Evolutionary conservation across 2,797 vertebrate genomes (phyloP).

Genomic region (Hybognathus amarus): DNA sequence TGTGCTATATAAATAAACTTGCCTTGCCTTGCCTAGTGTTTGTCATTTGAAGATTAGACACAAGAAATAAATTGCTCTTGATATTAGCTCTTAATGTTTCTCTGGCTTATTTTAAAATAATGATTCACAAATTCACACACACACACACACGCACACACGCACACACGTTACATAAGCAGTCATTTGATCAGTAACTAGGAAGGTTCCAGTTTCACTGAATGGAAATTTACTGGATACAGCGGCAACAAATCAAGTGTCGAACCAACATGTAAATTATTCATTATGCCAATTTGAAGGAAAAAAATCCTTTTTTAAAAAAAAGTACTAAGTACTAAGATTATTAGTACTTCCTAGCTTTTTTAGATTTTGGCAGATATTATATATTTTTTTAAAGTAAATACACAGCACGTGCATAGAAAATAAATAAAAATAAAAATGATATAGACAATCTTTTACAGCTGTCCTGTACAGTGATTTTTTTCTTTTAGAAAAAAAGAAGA

Average conservation of each 20-base stretch:
- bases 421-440: neutral
- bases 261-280: neutral
- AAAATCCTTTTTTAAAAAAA: no score
- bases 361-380: no score
- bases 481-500: neutral
- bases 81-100: neutral
- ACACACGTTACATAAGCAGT: slow-evolving; percentile 3
- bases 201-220: slow-evolving; percentile 20
- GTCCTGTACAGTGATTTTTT: no score
- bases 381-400: no score
- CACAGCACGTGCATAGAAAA: neutral
- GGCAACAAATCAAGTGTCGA: neutral
- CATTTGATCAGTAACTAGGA: slow-evolving; percentile 9
- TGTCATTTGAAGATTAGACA: neutral
- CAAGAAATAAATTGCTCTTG: neutral
- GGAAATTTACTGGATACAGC: slow-evolving; percentile 25
- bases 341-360: no score
- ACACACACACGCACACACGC: neutral
- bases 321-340: no score
- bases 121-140: slow-evolving; percentile 9
- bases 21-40: neutral
- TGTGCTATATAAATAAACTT: no score
- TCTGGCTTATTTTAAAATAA: neutral
- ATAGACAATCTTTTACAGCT: neutral
- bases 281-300: neutral